These are phyloP conservation scores for Myrmophylax atrothorax DNA, from an alignment of 2,113 vertebrate species.

Conservation along the genomic window DNA sequence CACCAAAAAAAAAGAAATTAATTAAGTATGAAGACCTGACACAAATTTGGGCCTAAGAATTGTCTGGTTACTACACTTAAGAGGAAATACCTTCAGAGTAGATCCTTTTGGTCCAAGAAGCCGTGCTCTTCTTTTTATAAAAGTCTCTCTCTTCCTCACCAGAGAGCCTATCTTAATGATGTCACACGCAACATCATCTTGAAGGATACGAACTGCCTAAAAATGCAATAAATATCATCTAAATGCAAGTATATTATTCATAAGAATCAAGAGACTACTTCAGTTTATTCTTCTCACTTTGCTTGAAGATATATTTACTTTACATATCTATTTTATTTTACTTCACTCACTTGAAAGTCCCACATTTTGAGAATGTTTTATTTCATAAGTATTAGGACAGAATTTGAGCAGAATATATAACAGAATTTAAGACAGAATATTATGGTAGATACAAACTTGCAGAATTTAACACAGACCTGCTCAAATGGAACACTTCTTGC, in stretches of 20 bases:
- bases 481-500: constrained; percentile 95
- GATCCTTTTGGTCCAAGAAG: constrained; percentile 97
- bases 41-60: neutral
- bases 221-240: neutral
- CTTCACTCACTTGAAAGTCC: neutral
- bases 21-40: neutral
- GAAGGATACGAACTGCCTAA: constrained; percentile 92
- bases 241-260: neutral
- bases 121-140: constrained; percentile 92
- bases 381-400: neutral
- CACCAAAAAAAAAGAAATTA: neutral
- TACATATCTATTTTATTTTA: neutral
- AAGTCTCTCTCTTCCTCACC: constrained; percentile 92
- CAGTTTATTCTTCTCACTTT: neutral
- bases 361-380: fast-evolving
- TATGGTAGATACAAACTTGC: neutral
- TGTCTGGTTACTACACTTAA: neutral
- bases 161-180: constrained; percentile 95
- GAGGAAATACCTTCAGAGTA: constrained; percentile 86
- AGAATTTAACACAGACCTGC: constrained; percentile 78
- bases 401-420: neutral
- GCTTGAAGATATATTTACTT: neutral
- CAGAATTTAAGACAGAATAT: neutral
- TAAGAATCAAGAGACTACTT: neutral
- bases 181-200: constrained; percentile 94